Evolutionary conservation across 2,888 invertebrate species (phyloP).

Genomic region (Steinernema hermaphroditum): DNA sequence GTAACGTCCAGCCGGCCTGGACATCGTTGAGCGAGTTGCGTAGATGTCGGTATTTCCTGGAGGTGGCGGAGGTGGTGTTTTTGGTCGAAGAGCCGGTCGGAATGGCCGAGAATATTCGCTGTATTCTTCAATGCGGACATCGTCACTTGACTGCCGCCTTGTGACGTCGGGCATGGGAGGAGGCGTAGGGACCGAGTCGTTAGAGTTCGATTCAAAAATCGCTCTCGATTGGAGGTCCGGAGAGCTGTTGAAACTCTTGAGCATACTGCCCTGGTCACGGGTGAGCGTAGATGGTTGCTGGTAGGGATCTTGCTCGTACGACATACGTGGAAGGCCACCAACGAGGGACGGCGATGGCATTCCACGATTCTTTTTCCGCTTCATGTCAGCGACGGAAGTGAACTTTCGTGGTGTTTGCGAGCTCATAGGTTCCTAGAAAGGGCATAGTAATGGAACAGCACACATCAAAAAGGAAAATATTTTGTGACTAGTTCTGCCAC

Average conservation of each 20-base stretch:
- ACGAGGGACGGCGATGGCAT: slow-evolving; percentile 57
- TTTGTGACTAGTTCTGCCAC: too few species aligned
- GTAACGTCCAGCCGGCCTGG: not conserved
- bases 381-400: slow-evolving; percentile 93
- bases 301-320: not conserved
- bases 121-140: not conserved
- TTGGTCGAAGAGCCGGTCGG: slow-evolving; percentile 52
- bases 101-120: slow-evolving; percentile 56
- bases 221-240: slow-evolving; percentile 46
- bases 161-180: slow-evolving; percentile 35
- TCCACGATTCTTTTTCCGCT: slow-evolving; percentile 75
- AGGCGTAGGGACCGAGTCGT: slow-evolving; percentile 44
- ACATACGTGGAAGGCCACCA: slow-evolving; percentile 74
- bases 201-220: slow-evolving; percentile 30
- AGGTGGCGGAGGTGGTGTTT: slow-evolving; percentile 72
- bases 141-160: not conserved
- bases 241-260: slow-evolving; percentile 52
- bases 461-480: not conserved
- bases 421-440: slow-evolving; percentile 16
- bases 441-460: too few species aligned
- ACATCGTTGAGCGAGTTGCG: not conserved
- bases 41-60: slow-evolving; percentile 43
- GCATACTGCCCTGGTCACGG: not conserved
- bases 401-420: slow-evolving; percentile 73
- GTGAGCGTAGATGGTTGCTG: not conserved